Base-by-base conservation (phyloP, 2,113 vertebrate genomes). In the Hippocampus zosterae region DNA sequence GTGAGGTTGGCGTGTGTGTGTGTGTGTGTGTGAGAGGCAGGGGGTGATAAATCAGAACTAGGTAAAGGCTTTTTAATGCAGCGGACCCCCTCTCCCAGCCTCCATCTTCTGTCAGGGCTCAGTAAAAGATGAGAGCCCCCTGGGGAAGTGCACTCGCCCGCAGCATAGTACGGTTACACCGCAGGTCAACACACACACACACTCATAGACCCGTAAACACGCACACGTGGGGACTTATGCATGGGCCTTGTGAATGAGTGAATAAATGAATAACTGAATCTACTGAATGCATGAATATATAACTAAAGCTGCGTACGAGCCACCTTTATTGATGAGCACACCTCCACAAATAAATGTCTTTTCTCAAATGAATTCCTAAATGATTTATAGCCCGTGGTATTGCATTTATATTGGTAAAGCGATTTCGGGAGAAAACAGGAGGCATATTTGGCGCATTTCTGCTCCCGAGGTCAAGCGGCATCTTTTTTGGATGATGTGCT, bases 41-140 rank as follows among this genome's bases (percentile, higher is more conserved):
- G 75, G 75, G 87, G 85, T 88, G 87, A 93, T 93, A 93, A 93
- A 93, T 93, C 92, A 93, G 89, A 76, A 80, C 85, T 83, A 90
- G 90, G 91, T 92, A 92, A 93, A 92, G 92, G 90, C 87, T 93
- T 93, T 93, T 93, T 92, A 92, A 93, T 92, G 90, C 90, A 91
- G 90, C 90, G 78, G 82, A 92, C 92, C 85, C 63, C 87, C 81
- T 87, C 89, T 91, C 84, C 81, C 89, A 90, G 85, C 91, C 91
- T 92, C 91, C 89, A 92, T 93, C 91, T 92, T 91, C 90, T 91
- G 90, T 91, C 91, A 91, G 89, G 85, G 88, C 90, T 88, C 91
- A 90, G 90, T 92, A 93, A 92, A 92, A 92, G 90, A 93, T 93
- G 91, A 93, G 91, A 91, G 89, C 84, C 89, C 91, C 89, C 86